A percentile compares a stretch with the other conserved stretches of the same genome.
These are phyloP conservation scores for Equus przewalskii DNA, from an alignment of 2,113 vertebrate genomes.

Conservation along the genomic window DNA sequence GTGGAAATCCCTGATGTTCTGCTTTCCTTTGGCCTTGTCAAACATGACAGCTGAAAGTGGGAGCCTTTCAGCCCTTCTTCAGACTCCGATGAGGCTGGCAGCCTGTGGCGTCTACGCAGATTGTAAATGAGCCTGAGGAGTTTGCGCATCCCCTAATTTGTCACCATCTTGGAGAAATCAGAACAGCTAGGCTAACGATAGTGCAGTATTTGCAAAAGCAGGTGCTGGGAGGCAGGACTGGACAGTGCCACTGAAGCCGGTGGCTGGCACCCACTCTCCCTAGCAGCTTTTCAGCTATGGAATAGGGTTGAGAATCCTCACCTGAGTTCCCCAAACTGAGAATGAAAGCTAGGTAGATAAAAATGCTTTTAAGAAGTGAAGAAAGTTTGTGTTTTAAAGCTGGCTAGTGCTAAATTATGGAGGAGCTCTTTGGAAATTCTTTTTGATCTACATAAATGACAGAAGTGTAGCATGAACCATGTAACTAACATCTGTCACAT, in stretches of 20 bases:
- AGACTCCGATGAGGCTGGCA: not conserved
- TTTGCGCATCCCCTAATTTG: not conserved
- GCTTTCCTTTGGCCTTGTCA: not conserved
- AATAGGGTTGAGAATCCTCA: not conserved
- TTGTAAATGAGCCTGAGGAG: not conserved
- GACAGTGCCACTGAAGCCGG: not conserved
- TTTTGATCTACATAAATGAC: conserved; percentile 28
- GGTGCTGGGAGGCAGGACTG: not conserved
- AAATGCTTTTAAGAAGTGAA: not conserved
- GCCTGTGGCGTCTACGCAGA: not conserved
- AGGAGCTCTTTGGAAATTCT: not conserved
- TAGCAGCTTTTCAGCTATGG: not conserved
- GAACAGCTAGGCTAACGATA: not conserved
- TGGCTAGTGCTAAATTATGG: not conserved
- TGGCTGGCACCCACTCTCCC: not conserved
- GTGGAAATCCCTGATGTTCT: not conserved
- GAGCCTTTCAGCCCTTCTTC: not conserved
- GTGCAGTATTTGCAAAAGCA: not conserved
- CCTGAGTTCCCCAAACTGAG: not conserved
- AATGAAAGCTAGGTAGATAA: not conserved
- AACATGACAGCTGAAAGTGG: not conserved
- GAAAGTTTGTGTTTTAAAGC: not conserved
- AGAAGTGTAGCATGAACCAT: not conserved
- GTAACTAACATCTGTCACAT: not conserved
- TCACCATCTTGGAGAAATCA: not conserved